phyloP scores from a whole-genome alignment of 2,888 invertebrate species.

The Dichetophora obliterata region DNA sequence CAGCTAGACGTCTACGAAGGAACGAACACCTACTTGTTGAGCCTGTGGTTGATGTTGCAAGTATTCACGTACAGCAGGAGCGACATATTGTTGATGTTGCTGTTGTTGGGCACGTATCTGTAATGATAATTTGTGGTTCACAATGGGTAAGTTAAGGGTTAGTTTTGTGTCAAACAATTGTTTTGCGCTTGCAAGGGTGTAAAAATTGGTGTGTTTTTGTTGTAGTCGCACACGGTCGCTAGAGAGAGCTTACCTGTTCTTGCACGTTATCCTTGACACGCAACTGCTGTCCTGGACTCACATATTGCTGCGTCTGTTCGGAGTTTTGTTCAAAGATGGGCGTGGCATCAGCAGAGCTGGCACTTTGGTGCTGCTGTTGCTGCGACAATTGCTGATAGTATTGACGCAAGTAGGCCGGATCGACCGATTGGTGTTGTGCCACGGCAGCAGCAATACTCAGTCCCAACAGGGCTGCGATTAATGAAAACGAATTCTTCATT shows the following conservation, averaged over 20 bases:
- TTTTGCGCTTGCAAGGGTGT: neutral
- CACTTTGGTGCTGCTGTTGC: constrained; percentile 67
- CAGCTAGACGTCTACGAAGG: neutral
- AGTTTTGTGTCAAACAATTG: neutral
- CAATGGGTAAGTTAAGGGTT: neutral
- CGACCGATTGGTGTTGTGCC: constrained; percentile 64
- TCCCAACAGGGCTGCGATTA: constrained; percentile 60
- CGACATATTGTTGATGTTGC: constrained; percentile 63
- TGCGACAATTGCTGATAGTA: constrained; percentile 65
- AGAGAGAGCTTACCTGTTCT: constrained; percentile 58
- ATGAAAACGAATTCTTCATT: constrained; percentile 58
- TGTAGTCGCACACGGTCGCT: neutral
- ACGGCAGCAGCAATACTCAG: constrained; percentile 49
- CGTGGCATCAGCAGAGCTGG: constrained; percentile 69
- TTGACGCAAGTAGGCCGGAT: constrained; percentile 68
- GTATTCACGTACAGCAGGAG: constrained; percentile 68
- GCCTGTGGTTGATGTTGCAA: constrained; percentile 60
- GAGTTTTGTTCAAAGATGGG: constrained; percentile 71
- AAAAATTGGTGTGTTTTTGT: neutral
- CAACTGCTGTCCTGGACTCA: constrained; percentile 71
- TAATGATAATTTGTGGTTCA: constrained; percentile 13
- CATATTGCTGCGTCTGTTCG: constrained; percentile 70
- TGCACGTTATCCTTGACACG: constrained; percentile 68
- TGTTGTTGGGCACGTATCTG: constrained; percentile 63
- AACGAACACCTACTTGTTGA: constrained; percentile 60